Evolutionary conservation across 1,140 invertebrate genomes (phyloP), one percentile per base, ranked within the genome.

Genomic region (Pseudomyrmex dendroicus): DNA sequence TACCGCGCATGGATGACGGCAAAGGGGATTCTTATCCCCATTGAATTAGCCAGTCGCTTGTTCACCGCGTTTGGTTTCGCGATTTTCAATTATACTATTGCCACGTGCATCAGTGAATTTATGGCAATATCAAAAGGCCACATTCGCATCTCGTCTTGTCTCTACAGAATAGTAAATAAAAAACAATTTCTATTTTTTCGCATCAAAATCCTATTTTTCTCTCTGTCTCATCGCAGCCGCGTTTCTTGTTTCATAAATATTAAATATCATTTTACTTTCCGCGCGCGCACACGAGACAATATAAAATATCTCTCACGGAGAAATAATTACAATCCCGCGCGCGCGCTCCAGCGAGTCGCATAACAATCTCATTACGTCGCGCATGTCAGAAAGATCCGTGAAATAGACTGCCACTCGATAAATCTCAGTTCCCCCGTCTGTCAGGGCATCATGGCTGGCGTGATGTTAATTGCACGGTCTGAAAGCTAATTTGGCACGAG

Each of bases 401-500:
- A 70, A 57, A 78, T 78, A 70, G 54, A 80, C 54, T 70, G 20
- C 52, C 44, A 46, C 66, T 80, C 66, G 66, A 80, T 80, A 80
- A 80, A 80, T 70, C 54, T 70, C 76, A 59, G 44, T 12, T 57
- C 22, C n/a, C 52, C 12, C 22, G 44, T 80, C 44, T 80, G 54
- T 80, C 66, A 78, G 54, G 5, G 13, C 64, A n/a, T 78, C 76
- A 67, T 80, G 54, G 44, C 54, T 80, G 66, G 76, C 76, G 54
- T 72, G 66, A 70, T 80, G 76, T 80, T 80, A 80, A 80, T 59
- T 70, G 76, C 76, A 46, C 54, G 54, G 66, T 70, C 76, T 80
- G 76, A 80, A 80, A 80, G 76, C 76, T 72, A 80, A 80, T 80
- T 80, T 80, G 66, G 76, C 64, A 70, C 76, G 22, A 70, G 76